Evolutionary conservation across 2,888 invertebrate species (phyloP).

Genomic region (Temnothorax ravouxi): DNA sequence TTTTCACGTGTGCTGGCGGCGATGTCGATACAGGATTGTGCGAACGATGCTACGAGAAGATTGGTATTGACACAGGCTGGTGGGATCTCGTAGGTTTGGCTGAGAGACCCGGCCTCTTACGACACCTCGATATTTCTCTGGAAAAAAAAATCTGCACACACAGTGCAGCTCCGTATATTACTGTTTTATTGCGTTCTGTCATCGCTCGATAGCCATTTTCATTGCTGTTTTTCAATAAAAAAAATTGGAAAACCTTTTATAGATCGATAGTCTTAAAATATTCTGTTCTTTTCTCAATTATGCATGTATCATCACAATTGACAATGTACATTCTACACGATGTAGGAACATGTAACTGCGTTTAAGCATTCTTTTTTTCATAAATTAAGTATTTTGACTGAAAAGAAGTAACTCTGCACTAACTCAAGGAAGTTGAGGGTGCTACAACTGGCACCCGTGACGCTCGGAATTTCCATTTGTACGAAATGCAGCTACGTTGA

Average conservation of each 20-base stretch:
- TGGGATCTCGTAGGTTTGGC: constrained; percentile 24
- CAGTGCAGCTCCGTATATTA: background rate
- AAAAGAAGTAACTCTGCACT: background rate
- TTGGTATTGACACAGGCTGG: constrained; percentile 45
- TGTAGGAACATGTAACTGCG: background rate
- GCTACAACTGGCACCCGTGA: constrained; percentile 12
- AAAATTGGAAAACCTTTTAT: no score
- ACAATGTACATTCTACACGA: background rate
- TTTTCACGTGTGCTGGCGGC: constrained; percentile 33
- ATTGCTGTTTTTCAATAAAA: background rate
- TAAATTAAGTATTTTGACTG: background rate
- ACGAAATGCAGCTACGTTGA: constrained; percentile 62
- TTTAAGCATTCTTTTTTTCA: background rate
- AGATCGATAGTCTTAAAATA: background rate
- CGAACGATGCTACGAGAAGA: constrained; percentile 38
- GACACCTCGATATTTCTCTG: constrained; percentile 6
- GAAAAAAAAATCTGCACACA: background rate
- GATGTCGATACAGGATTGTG: constrained; percentile 40
- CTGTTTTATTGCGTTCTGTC: constrained; percentile 3
- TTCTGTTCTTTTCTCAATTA: background rate
- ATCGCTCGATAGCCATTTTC: background rate
- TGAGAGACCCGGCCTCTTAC: constrained; percentile 5
- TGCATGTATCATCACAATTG: background rate
- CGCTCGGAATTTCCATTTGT: constrained; percentile 59
- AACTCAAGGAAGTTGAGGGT: constrained; percentile 34